Conservation (phyloP, 1,140 invertebrate genomes). For the Zaprionus davidi region DNA sequence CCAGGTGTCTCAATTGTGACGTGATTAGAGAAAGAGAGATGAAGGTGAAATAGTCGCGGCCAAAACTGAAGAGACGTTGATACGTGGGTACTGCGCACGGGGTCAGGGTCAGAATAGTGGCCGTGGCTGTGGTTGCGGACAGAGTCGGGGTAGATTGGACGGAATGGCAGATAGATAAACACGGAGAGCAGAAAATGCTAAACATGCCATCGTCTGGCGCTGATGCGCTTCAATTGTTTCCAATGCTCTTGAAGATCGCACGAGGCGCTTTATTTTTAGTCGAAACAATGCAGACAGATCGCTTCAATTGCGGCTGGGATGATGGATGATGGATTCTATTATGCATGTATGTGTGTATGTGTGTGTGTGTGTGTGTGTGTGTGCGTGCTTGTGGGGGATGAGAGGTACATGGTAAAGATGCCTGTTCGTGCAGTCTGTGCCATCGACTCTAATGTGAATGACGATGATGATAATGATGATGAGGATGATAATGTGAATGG, state of each 20-base stretch:
- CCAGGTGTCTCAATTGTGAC: slow-evolving; percentile 71
- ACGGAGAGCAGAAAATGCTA: slow-evolving; percentile 21
- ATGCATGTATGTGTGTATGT: background rate
- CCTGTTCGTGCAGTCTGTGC: slow-evolving; percentile 20
- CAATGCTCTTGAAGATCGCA: slow-evolving; percentile 36
- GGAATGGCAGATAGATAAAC: slow-evolving; percentile 36
- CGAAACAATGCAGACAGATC: slow-evolving; percentile 76
- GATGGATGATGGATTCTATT: slow-evolving; percentile 58
- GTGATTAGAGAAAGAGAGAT: slow-evolving; percentile 42
- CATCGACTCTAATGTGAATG: slow-evolving; percentile 13
- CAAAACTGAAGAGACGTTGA: background rate
- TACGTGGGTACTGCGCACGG: background rate
- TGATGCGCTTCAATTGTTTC: slow-evolving; percentile 37
- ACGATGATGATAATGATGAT: slow-evolving; percentile 16
- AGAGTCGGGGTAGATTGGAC: background rate
- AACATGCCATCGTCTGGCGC: slow-evolving; percentile 25
- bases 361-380: background rate
- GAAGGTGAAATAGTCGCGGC: background rate
- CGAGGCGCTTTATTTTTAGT: slow-evolving; percentile 62
- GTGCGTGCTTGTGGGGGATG: no score
- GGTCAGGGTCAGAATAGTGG: background rate
- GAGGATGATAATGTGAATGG: slow-evolving; percentile 4
- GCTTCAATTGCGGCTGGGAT: slow-evolving; percentile 63
- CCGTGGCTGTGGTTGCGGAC: background rate
- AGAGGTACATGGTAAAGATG: slow-evolving; percentile 28